Conservation (phyloP, 2,888 invertebrate species). For the Scaptomyza tumidula region DNA sequence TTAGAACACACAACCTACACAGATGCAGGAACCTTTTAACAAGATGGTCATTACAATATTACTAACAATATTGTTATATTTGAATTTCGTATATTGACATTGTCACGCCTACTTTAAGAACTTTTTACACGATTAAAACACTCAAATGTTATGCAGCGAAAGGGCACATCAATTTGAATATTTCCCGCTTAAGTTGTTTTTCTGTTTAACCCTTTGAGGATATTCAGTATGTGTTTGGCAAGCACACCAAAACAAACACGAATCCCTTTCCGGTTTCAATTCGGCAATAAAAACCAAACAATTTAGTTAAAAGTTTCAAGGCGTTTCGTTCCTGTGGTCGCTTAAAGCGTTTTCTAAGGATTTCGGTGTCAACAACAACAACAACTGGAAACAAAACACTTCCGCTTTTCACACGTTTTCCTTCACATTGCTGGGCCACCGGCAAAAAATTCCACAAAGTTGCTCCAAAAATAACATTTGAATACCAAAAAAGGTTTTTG, state of each 20-base stretch:
- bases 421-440: slow-evolving; percentile 12
- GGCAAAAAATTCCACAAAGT: slow-evolving; percentile 61
- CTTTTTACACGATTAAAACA: slow-evolving; percentile 34
- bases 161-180: slow-evolving; percentile 50
- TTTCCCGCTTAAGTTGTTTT: slow-evolving; percentile 43
- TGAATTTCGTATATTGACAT: neutral
- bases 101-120: slow-evolving; percentile 10
- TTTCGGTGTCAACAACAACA: slow-evolving; percentile 49
- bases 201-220: slow-evolving; percentile 36
- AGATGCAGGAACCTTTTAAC: slow-evolving; percentile 7
- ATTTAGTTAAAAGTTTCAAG: slow-evolving; percentile 55
- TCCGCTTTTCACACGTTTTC: slow-evolving; percentile 70
- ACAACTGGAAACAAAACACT: slow-evolving; percentile 46
- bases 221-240: slow-evolving; percentile 26
- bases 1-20: no score
- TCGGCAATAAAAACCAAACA: slow-evolving; percentile 49
- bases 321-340: slow-evolving; percentile 54
- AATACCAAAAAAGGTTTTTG: slow-evolving; percentile 74
- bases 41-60: neutral
- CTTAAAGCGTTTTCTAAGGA: slow-evolving; percentile 49
- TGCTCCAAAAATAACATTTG: slow-evolving; percentile 74
- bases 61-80: neutral
- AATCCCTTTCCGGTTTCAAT: slow-evolving; percentile 55
- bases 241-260: slow-evolving; percentile 26
- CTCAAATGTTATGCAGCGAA: slow-evolving; percentile 46